A percentile compares a stretch with the other conserved stretches of the same genome.
These are phyloP conservation scores for Rostratula benghalensis DNA, from an alignment of 2,113 vertebrate species.

Conservation along the genomic window DNA sequence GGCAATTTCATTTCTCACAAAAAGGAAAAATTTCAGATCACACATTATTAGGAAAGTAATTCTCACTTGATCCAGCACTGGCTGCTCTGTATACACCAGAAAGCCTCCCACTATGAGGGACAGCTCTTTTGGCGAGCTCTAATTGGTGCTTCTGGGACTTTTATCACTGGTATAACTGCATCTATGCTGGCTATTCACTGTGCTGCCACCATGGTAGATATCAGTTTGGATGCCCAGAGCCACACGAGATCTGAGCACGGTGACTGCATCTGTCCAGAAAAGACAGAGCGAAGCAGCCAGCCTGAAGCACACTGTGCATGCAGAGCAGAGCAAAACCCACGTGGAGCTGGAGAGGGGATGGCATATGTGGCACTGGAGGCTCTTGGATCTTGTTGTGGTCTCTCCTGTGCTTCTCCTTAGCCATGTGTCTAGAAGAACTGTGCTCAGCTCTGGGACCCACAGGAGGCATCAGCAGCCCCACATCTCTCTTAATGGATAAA, in stretches of 20 bases:
- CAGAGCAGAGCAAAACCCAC: not conserved
- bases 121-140: not conserved
- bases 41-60: not conserved
- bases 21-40: not conserved
- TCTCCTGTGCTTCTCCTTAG: accelerated
- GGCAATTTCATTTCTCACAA: not conserved
- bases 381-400: not conserved
- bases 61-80: not conserved
- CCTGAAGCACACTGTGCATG: accelerated
- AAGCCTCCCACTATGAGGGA: not conserved
- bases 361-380: not conserved
- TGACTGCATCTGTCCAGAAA: not conserved
- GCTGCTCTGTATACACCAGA: not conserved
- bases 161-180: not conserved
- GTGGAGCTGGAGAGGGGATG: accelerated
- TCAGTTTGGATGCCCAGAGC: not conserved
- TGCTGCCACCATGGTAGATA: not conserved
- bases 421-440: accelerated
- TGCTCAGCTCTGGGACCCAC: accelerated
- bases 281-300: not conserved
- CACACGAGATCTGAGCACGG: not conserved
- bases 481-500: not conserved
- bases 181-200: not conserved
- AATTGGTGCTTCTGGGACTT: not conserved
- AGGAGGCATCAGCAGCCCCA: not conserved